phyloP scores from a whole-genome alignment of 2,797 vertebrate genomes.

The Rhabdomys pumilio region DNA sequence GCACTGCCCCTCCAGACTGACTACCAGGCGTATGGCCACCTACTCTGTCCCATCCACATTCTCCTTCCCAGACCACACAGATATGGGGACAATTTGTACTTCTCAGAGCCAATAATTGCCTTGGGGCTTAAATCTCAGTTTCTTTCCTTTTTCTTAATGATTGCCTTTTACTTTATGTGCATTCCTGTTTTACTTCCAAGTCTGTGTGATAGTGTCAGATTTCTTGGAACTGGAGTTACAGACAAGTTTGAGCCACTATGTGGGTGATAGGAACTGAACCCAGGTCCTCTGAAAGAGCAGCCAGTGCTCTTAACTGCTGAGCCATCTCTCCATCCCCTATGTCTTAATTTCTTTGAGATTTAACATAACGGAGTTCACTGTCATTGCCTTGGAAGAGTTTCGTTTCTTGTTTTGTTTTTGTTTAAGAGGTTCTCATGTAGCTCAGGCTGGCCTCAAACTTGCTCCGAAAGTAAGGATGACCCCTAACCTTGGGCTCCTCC shows the following conservation, averaged over 20 bases:
- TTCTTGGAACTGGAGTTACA: neutral
- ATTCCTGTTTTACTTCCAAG: neutral
- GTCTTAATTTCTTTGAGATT: conserved; percentile 44
- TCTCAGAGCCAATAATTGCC: neutral
- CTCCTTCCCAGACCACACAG: neutral
- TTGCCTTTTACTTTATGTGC: neutral
- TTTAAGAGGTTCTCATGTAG: neutral
- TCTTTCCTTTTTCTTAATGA: neutral
- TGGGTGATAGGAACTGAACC: neutral
- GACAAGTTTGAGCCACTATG: neutral
- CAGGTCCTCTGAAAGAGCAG: neutral
- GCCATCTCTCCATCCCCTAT: neutral
- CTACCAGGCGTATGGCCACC: neutral
- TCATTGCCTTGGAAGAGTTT: neutral
- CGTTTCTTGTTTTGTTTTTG: neutral
- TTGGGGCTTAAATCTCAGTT: neutral
- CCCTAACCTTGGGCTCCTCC: neutral
- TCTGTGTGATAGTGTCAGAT: neutral
- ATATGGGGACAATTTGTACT: accelerated
- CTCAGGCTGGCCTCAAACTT: neutral
- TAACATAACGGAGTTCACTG: neutral
- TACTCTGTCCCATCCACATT: neutral
- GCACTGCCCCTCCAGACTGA: accelerated
- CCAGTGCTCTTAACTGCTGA: neutral
- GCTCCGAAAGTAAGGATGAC: neutral